Conservation (phyloP, 2,113 vertebrate species). For the Lota lota region DNA sequence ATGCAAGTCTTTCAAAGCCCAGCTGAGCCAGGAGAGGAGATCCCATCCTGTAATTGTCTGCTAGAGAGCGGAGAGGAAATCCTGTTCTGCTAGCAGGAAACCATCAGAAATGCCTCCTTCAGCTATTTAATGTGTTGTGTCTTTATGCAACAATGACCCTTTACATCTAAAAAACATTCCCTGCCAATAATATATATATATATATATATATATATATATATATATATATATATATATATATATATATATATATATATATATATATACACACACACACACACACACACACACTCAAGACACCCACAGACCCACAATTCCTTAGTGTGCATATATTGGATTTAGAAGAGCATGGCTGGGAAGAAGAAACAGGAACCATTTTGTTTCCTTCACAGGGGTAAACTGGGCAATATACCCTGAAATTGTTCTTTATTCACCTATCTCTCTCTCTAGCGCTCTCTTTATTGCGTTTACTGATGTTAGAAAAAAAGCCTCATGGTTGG, state of each 20-base stretch:
- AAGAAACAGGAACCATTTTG: slow-evolving; percentile 63
- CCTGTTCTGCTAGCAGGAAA: slow-evolving; percentile 82
- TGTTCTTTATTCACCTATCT: slow-evolving; percentile 52
- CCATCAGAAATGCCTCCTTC: slow-evolving; percentile 76
- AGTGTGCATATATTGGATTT: slow-evolving; percentile 42
- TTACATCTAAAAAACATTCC: slow-evolving; percentile 78
- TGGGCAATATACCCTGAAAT: slow-evolving; percentile 62
- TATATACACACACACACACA: too few species aligned
- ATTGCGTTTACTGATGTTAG: slow-evolving; percentile 4
- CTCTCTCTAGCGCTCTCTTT: slow-evolving; percentile 43
- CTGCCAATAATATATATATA: slow-evolving; percentile 54
- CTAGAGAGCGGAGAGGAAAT: slow-evolving; percentile 71
- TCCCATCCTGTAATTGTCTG: slow-evolving; percentile 70
- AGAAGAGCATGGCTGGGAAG: slow-evolving; percentile 54
- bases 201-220: background rate
- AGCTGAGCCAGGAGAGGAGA: slow-evolving; percentile 77
- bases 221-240: too few species aligned
- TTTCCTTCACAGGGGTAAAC: slow-evolving; percentile 60
- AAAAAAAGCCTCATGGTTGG: slow-evolving; percentile 37
- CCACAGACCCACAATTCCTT: slow-evolving; percentile 31
- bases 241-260: too few species aligned
- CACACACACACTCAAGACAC: too few species aligned
- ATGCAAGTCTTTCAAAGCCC: slow-evolving; percentile 72
- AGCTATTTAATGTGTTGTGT: slow-evolving; percentile 76
- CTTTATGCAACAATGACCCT: slow-evolving; percentile 76